Evolutionary conservation across 2,113 vertebrate species (phyloP).

Genomic region (Saguinus imperator): DNA sequence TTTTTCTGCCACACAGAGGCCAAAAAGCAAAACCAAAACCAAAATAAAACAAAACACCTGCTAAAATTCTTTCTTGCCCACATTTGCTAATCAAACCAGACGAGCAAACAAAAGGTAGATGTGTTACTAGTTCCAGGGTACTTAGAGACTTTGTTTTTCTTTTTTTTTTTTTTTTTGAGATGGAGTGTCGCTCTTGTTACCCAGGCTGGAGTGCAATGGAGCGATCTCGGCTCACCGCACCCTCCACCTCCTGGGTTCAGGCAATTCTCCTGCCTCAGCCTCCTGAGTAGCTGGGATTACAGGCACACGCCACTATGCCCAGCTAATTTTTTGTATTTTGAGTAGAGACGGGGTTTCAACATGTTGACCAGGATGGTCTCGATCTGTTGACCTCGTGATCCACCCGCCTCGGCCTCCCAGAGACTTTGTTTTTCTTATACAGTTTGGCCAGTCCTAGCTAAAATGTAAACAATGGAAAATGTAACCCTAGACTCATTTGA

Average conservation of each 20-base stretch:
- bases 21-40: neutral
- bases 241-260: too few relatives aligned
- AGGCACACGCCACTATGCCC: too few relatives aligned
- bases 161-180: neutral
- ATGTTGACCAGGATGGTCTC: too few relatives aligned
- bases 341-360: too few relatives aligned
- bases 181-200: too few relatives aligned
- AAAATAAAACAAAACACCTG: neutral
- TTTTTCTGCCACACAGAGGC: neutral
- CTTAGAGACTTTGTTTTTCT: neutral
- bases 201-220: too few relatives aligned
- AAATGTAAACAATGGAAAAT: neutral
- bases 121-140: neutral
- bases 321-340: too few relatives aligned
- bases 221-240: too few relatives aligned
- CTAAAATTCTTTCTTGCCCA: neutral
- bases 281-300: too few relatives aligned
- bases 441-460: neutral
- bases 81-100: neutral
- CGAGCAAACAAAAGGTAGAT: neutral
- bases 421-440: neutral
- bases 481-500: neutral
- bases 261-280: too few relatives aligned
- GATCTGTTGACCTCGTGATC: too few relatives aligned
- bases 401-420: neutral